Evolutionary conservation across 2,888 invertebrate genomes (phyloP).

Genomic region (Sarcophaga subvicina): DNA sequence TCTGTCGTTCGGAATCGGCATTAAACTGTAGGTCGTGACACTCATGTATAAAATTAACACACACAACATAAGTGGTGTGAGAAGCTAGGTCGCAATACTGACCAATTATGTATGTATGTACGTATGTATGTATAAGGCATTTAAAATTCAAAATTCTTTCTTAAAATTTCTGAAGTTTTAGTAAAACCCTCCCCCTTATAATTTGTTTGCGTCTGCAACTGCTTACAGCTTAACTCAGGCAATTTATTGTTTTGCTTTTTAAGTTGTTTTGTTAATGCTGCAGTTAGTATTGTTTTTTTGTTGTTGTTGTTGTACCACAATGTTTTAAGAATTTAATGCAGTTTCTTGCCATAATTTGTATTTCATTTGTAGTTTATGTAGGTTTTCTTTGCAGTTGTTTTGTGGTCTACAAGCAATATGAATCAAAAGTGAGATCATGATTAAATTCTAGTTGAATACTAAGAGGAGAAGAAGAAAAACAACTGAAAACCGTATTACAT

Average conservation of each 20-base stretch:
- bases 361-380: slow-evolving; percentile 37
- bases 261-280: slow-evolving; percentile 31
- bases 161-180: neutral
- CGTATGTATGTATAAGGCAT: too few relatives aligned
- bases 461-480: neutral
- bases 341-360: slow-evolving; percentile 50
- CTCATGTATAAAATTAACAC: too few relatives aligned
- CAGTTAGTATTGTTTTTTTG: neutral
- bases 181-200: neutral
- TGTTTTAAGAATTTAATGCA: slow-evolving; percentile 32
- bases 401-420: slow-evolving; percentile 50
- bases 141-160: neutral
- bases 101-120: too few relatives aligned
- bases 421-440: slow-evolving; percentile 65
- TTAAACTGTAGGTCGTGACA: too few relatives aligned
- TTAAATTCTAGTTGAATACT: slow-evolving; percentile 34
- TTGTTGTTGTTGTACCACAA: neutral
- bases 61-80: too few relatives aligned
- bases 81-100: too few relatives aligned
- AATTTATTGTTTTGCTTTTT: slow-evolving; percentile 3
- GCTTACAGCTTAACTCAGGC: neutral
- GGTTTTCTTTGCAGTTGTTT: slow-evolving; percentile 29
- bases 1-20: too few relatives aligned
- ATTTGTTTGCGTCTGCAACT: neutral
- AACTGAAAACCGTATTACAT: slow-evolving; percentile 10